A percentile compares a stretch with the other conserved stretches of the same genome.
These are phyloP conservation scores for Oxystoma pomonae DNA, from an alignment of 2,888 invertebrate genomes.

Conservation along the genomic window DNA sequence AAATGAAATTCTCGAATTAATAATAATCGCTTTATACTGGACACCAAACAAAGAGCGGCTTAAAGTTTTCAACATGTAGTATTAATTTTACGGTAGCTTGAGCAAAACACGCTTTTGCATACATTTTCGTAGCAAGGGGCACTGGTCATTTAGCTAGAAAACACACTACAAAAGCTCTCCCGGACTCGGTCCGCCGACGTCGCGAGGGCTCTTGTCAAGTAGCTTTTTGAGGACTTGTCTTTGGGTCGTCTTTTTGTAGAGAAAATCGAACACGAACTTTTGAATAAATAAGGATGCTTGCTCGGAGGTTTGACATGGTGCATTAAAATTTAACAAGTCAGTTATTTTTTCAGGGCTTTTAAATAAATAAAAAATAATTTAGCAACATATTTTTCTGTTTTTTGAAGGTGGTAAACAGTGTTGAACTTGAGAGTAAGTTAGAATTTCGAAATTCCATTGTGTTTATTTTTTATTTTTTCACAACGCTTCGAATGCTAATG, in stretches of 20 bases:
- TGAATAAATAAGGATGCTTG: too few species aligned
- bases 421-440: too few species aligned
- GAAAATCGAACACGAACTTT: neutral
- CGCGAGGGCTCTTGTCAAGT: neutral
- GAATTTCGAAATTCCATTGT: too few species aligned
- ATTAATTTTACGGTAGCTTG: neutral
- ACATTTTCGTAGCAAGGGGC: neutral
- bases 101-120: neutral
- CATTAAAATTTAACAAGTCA: too few species aligned
- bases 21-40: neutral
- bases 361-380: too few species aligned
- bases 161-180: neutral
- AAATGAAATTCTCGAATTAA: too few species aligned
- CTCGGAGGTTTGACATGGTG: too few species aligned
- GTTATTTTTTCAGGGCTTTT: too few species aligned
- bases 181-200: neutral
- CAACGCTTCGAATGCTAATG: too few species aligned
- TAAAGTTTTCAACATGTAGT: neutral
- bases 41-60: neutral
- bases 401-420: too few species aligned
- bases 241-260: neutral
- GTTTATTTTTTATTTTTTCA: too few species aligned
- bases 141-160: neutral
- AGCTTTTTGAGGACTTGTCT: neutral
- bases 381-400: too few species aligned